A percentile compares a stretch with the other conserved stretches of the same genome.
Conservation (phyloP, 1,140 invertebrate genomes). For the Drosophila kohkoa region DNA sequence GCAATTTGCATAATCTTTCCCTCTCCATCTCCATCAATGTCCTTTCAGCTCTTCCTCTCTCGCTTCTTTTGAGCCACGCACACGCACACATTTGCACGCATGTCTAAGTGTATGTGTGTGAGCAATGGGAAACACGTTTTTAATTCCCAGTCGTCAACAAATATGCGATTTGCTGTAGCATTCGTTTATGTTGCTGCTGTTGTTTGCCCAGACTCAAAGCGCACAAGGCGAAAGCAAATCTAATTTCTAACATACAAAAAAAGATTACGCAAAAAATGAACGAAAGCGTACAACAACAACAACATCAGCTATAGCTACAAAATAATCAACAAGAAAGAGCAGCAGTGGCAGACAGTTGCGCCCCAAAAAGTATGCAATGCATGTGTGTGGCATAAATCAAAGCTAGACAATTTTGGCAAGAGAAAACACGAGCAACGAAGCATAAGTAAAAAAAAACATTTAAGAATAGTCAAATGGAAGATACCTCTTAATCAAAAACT, state of each 20-base stretch:
- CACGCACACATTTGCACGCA: slow-evolving; percentile 8
- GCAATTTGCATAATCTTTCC: slow-evolving; percentile 47
- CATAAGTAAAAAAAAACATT: slow-evolving; percentile 48
- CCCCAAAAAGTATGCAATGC: slow-evolving; percentile 77
- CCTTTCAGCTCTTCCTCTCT: no score
- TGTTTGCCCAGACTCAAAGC: slow-evolving; percentile 46
- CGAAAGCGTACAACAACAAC: slow-evolving; percentile 39
- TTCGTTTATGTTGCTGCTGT: slow-evolving; percentile 20
- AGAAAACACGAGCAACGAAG: slow-evolving; percentile 63
- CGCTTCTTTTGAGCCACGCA: not conserved
- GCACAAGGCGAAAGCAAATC: slow-evolving; percentile 63
- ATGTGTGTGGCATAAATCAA: slow-evolving; percentile 82
- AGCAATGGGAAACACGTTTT: slow-evolving; percentile 51
- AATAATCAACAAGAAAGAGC: slow-evolving; percentile 37
- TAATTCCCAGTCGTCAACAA: slow-evolving; percentile 69
- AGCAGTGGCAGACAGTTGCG: slow-evolving; percentile 61
- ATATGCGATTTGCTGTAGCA: slow-evolving; percentile 46
- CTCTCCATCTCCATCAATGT: not conserved
- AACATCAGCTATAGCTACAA: slow-evolving; percentile 30
- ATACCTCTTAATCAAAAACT: slow-evolving; percentile 6
- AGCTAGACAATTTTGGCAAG: slow-evolving; percentile 80
- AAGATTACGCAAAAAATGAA: slow-evolving; percentile 66
- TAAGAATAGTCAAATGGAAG: slow-evolving; percentile 1
- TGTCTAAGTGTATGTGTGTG: not conserved
- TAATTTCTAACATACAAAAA: slow-evolving; percentile 67